Conservation (phyloP, 2,888 invertebrate genomes). For the Dione juno region DNA sequence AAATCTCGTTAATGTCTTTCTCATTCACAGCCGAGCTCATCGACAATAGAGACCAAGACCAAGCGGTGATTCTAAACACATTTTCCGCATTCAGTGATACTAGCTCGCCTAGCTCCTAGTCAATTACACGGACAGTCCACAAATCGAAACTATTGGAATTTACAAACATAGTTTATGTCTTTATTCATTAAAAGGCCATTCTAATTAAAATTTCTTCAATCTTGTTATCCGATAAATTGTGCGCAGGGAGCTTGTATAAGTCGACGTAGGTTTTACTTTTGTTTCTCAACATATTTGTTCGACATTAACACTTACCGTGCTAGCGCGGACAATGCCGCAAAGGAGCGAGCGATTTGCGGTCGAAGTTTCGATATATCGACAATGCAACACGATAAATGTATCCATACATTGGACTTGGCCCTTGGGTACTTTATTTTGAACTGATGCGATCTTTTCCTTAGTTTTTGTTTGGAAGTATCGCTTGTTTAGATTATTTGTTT, state of each 20-base stretch:
- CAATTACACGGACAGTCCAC: conserved; percentile 50
- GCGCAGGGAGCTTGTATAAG: conserved; percentile 50
- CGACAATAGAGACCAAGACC: conserved; percentile 30
- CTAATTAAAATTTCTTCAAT: conserved; percentile 59
- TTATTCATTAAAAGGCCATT: conserved; percentile 59
- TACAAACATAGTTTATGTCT: conserved; percentile 54
- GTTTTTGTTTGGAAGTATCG: conserved; percentile 43
- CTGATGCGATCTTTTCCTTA: conserved; percentile 55
- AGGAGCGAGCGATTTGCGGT: conserved; percentile 55
- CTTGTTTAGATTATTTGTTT: conserved; percentile 22
- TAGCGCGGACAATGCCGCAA: conserved; percentile 54
- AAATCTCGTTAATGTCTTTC: not conserved
- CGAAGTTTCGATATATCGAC: conserved; percentile 52
- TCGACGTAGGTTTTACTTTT: conserved; percentile 47
- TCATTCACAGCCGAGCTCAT: not conserved
- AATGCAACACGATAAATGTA: conserved; percentile 49
- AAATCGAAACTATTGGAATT: conserved; percentile 49
- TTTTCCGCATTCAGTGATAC: conserved; percentile 46
- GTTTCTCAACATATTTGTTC: conserved; percentile 55
- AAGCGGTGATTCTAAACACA: conserved; percentile 22
- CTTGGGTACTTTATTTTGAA: conserved; percentile 50
- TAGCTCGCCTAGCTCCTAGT: conserved; percentile 50
- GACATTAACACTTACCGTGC: conserved; percentile 57
- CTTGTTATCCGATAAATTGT: conserved; percentile 56
- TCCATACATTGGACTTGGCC: conserved; percentile 46